Base-by-base conservation (phyloP, 2,113 vertebrate species). In the Eublepharis macularius region DNA sequence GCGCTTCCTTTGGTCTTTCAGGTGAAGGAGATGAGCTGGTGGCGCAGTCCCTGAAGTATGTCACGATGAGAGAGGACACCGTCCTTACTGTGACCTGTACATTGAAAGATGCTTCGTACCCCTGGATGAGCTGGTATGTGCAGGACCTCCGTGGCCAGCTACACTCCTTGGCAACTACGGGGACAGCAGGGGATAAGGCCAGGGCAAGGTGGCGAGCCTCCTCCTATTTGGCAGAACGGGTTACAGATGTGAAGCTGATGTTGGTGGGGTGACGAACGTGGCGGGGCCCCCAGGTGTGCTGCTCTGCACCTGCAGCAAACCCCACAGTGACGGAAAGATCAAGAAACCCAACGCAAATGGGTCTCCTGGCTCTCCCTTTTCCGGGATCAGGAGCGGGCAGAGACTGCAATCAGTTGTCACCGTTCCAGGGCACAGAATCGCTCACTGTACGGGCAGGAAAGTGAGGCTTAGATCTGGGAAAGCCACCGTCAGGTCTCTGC, bases 81-180 rank as follows among this genome's bases (percentile, higher is more conserved):
- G 5, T 66, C 1, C 0, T 54, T 68, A 34, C 43, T 92, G 24
- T 2, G 36, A 74, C 0, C n/a, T 92, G 91, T 72, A 57, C 60
- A 24, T 70, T 92, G 80, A 92, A 32, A 69, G 24, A 94, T n/a
- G n/a, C 83, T 11, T 80, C 76, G 43, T 90, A 89, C 47, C 77
- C 85, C 4, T 89, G 72, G 84, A 83, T 94, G 90, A 73, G 90
- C 80, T 93, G 93, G 88, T 91, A 86, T 57, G 89, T 90, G 7
- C 87, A 87, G 68, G 83, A 91, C 77, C 21, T 41, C 69, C 36
- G 12, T 1, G n/a, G 73, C 41, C 82, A 17, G 51, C 69, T 92
- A 1, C 79, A 92, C 47, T 4, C 26, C 4, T 83, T 93, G 81
- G 80, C 39, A 47, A 32, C 0, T n/a, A 60, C 88, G 7, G 2